phyloP scores from a whole-genome alignment of 1,140 invertebrate genomes.

The Ips nitidus region DNA sequence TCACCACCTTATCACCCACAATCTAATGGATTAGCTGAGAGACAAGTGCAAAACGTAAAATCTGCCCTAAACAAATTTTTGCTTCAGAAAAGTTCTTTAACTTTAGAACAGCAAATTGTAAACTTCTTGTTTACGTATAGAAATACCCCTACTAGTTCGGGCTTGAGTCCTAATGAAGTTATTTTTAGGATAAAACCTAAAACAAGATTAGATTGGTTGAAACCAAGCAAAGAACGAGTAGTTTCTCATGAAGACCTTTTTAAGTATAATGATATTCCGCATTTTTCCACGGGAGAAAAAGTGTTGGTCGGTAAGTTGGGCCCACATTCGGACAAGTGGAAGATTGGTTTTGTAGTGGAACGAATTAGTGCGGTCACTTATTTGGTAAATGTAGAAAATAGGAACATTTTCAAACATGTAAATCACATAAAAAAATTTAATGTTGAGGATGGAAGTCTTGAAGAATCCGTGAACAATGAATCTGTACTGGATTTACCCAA shows the following conservation, averaged over 20 bases:
- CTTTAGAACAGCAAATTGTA: slow-evolving; percentile 15
- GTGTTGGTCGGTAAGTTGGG: slow-evolving; percentile 3
- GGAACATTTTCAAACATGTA: not conserved
- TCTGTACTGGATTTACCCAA: no score
- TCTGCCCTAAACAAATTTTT: slow-evolving; percentile 10
- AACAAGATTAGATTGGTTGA: slow-evolving; percentile 4
- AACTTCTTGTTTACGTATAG: slow-evolving; percentile 19
- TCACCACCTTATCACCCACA: slow-evolving; percentile 27
- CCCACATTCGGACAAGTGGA: not conserved
- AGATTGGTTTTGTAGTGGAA: not conserved
- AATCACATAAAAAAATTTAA: not conserved
- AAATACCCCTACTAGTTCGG: slow-evolving; percentile 1
- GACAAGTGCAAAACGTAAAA: slow-evolving; percentile 24
- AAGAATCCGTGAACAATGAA: no score
- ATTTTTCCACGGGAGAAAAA: slow-evolving; percentile 5
- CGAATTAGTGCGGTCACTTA: slow-evolving; percentile 1
- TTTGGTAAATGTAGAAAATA: slow-evolving; percentile 4
- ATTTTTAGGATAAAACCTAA: slow-evolving; percentile 4
- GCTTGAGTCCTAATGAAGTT: slow-evolving; percentile 1
- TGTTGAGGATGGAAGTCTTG: no score
- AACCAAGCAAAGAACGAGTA: not conserved
- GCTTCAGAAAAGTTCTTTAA: slow-evolving; percentile 7
- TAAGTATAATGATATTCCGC: not conserved
- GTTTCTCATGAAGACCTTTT: not conserved
- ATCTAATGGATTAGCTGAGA: slow-evolving; percentile 24